Conservation (phyloP, 1,140 invertebrate species). For the Riptortus pedestris region DNA sequence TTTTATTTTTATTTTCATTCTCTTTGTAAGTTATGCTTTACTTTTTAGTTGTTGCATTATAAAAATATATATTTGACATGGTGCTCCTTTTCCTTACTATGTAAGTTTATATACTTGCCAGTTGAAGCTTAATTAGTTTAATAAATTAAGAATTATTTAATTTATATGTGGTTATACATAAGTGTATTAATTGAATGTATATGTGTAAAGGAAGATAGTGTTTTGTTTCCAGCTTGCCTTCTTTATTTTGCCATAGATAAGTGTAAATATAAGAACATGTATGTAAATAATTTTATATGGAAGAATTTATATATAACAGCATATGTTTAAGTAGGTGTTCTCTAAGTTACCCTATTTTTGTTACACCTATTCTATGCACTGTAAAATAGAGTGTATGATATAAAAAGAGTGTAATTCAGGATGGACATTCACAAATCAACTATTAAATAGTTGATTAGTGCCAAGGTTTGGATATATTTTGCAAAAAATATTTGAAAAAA, state of each 20-base stretch:
- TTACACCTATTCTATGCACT: not conserved
- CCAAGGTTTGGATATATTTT: slow-evolving; percentile 1
- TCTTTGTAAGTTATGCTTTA: no score
- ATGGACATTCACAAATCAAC: not conserved
- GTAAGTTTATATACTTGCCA: not conserved
- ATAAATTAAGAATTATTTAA: not conserved
- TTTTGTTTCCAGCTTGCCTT: not conserved
- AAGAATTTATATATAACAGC: not conserved
- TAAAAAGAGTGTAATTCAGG: not conserved
- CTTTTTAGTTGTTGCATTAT: no score
- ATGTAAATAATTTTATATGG: slow-evolving; percentile 4
- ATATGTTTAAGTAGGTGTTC: not conserved
- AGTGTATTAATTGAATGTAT: slow-evolving; percentile 6
- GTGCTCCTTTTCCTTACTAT: not conserved
- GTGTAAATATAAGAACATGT: not conserved
- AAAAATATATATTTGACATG: not conserved
- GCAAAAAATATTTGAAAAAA: no score
- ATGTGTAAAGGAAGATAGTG: not conserved
- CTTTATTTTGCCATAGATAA: not conserved
- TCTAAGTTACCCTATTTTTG: slow-evolving; percentile 3
- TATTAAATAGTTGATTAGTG: slow-evolving; percentile 4
- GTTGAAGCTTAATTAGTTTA: not conserved
- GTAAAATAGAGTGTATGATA: not conserved
- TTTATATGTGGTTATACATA: not conserved
- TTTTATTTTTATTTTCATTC: no score